A percentile compares a stretch with the other conserved stretches of the same genome.
Evolutionary conservation across 2,113 vertebrate genomes (phyloP).

Genomic region (Cinclus mexicanus): DNA sequence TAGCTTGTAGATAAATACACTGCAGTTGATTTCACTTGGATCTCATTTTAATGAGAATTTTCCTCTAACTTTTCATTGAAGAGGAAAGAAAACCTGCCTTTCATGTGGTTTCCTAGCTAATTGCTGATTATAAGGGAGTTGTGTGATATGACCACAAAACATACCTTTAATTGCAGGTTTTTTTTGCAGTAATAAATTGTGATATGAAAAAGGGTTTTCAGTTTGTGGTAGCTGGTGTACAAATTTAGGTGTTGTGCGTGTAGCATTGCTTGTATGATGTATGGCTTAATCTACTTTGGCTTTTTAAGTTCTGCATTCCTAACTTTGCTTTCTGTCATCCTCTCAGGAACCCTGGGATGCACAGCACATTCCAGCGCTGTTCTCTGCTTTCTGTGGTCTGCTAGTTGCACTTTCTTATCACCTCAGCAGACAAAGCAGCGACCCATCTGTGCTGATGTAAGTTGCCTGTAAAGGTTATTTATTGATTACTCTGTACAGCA

Average conservation of each 20-base stretch:
- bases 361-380: conserved; percentile 92
- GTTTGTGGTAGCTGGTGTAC: not conserved
- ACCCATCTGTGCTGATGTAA: conserved; percentile 91
- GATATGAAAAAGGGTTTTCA: not conserved
- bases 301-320: not conserved
- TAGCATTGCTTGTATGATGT: not conserved
- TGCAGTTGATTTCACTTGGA: not conserved
- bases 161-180: not conserved
- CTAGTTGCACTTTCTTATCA: conserved; percentile 93
- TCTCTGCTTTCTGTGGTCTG: conserved; percentile 95
- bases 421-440: conserved; percentile 96
- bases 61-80: not conserved
- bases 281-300: not conserved
- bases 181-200: not conserved
- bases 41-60: conserved; percentile 16
- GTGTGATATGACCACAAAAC: not conserved
- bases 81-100: not conserved
- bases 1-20: not conserved
- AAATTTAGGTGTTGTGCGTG: not conserved
- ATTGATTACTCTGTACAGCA: not conserved
- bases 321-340: conserved; percentile 38
- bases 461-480: conserved; percentile 35
- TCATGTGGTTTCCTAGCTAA: not conserved
- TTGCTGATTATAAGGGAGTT: conserved; percentile 2
- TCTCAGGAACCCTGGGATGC: conserved; percentile 93